Evolutionary conservation across 2,888 invertebrate species (phyloP).

Genomic region (Reticulitermes lucifugus): DNA sequence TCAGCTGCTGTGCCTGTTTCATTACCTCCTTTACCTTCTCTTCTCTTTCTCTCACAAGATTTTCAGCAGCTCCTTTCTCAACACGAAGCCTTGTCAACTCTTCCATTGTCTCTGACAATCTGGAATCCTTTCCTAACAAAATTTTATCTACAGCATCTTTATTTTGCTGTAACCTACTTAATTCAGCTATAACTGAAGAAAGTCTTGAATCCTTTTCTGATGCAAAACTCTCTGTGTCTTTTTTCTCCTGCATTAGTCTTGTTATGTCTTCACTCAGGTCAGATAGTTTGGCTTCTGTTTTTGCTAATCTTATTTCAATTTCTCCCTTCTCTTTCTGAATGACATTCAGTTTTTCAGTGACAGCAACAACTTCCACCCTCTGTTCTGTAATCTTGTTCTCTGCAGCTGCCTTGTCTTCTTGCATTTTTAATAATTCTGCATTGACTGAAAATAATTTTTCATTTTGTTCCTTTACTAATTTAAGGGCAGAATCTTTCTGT

Average conservation of each 20-base stretch:
- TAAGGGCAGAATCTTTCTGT: constrained; percentile 55
- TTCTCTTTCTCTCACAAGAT: constrained; percentile 51
- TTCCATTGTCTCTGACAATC: constrained; percentile 29
- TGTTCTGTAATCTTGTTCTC: constrained; percentile 41
- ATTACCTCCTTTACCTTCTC: constrained; percentile 47
- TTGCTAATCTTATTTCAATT: constrained; percentile 63
- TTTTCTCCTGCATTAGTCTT: constrained; percentile 65
- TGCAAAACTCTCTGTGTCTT: constrained; percentile 63
- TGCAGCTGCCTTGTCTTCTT: constrained; percentile 60
- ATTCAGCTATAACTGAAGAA: constrained; percentile 56
- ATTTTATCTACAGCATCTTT: constrained; percentile 41
- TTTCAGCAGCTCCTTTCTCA: constrained; percentile 46
- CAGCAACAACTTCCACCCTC: constrained; percentile 23
- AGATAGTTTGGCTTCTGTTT: constrained; percentile 64
- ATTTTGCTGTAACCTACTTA: constrained; percentile 38
- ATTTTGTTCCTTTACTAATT: constrained; percentile 55
- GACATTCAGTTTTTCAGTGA: constrained; percentile 61
- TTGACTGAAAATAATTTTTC: constrained; percentile 56
- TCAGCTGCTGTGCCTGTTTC: constrained; percentile 47
- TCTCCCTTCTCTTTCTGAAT: constrained; percentile 64
- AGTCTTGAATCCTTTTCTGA: constrained; percentile 63
- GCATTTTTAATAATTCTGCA: constrained; percentile 56
- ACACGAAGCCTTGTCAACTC: constrained; percentile 42
- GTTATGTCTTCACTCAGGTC: constrained; percentile 59
- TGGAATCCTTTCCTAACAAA: constrained; percentile 34